Base-by-base conservation (phyloP, 2,888 invertebrate species). In the Fragum whitleyi region DNA sequence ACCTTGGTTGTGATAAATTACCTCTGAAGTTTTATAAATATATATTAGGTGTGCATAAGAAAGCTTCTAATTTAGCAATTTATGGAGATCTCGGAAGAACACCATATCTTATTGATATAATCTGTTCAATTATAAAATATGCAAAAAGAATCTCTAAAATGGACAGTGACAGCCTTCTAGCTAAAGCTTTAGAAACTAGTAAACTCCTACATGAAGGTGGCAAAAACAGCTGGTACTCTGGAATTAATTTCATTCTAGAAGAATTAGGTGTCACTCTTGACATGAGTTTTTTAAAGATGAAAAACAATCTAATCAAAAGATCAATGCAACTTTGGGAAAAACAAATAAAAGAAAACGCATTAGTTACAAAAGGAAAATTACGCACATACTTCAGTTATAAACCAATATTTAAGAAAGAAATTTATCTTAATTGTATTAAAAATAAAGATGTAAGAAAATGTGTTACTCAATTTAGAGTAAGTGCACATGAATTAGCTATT, bases 61-160 rank as follows among this genome's bases (percentile, higher is more conserved):
- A 57, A 26, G 21, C 57, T 7, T 57, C 57, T 7, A 57, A 57
- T 57, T 7, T 26, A 26, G 57, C 57, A 6, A 26, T 21, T 23
- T 26, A 26, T 26, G 57, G 57, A 14, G 57, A 57, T 21, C 51
- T 51, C 14, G 51, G 51, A 16, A 51, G 51, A n/a, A 47, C 16
- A n/a, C 47, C 47, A 3, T 47, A 47, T 47, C 14, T 9, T 47
- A 47, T 47, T 47, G 47, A 47, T 47, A 47, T 47, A 14, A 57
- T 23, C 14, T 57, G 26, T 57, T 57, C 57, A 57, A 26, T 57
- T 57, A 57, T 57, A 26, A 57, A 57, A 57, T 57, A 57, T 57
- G 57, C 11, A 23, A 57, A 57, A 57, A 23, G 21, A 23, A 21
- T 57, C 5, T 21, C 26, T 21, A 26, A 26, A 26, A 57, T 57